Evolutionary conservation across 2,888 invertebrate species (phyloP), one percentile per base, ranked within the genome.

Genomic region (Sepioteuthis lessoniana): DNA sequence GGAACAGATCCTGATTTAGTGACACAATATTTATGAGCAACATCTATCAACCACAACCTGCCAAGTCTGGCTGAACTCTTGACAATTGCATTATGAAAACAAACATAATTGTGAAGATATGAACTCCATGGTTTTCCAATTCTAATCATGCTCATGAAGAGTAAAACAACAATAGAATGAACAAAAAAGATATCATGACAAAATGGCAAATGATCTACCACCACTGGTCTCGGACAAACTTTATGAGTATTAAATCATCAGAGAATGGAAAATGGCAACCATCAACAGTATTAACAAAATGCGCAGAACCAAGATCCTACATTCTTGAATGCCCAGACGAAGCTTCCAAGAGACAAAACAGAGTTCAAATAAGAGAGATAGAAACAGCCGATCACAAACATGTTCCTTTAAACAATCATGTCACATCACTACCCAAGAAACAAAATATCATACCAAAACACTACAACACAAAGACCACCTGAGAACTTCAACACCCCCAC

Each of bases 11-110:
- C 13, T 21, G 28, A 94, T n/a, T 38, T 93, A 28, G 94, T 92
- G 16, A n/a, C 50, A 19, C 50, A 93, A 35, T 55, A 55, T 93
- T 50, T 94, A 28, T 38, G 94, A 0, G 50, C 60, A 28, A 94
- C 94, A 50, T 50, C 94, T 21, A 50, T 50, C 25, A n/a, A 31
- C 46, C 37, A 91, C 42, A 94, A 42, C 50, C 13, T 94, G 16
- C 93, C 94, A n/a, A 92, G 92, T 35, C 76, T 92, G 93, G 94
- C n/a, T 55, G 93, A 93, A 94, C 50, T 93, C 31, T 38, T 94
- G 10, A 90, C n/a, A 8, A 90, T 19, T 21, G 5, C 0, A 10
- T 10, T n/a, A n/a, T n/a, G n/a, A n/a, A n/a, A n/a, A n/a, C n/a
- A n/a, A n/a, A n/a, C n/a, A n/a, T n/a, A n/a, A 8, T 90, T 10